A percentile compares a stretch with the other conserved stretches of the same genome.
phyloP scores from a whole-genome alignment of 2,888 invertebrate species.

The Malthinus flaveolus region DNA sequence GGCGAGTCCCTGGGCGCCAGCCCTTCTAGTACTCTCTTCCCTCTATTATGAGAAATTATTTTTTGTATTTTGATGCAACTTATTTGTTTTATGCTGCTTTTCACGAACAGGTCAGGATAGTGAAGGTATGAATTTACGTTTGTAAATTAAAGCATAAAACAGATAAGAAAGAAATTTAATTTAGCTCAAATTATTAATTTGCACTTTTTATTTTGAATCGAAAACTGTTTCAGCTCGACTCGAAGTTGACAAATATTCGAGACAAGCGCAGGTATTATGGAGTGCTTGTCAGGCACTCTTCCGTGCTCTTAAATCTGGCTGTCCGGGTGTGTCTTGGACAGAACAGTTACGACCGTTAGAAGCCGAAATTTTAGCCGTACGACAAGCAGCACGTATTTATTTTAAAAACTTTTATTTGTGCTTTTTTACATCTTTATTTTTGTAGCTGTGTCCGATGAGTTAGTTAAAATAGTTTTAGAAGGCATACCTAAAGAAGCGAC shows the following conservation, averaged over 20 bases:
- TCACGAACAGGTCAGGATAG: conserved; percentile 22
- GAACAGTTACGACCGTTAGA: conserved; percentile 65
- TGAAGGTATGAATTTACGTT: conserved; percentile 30
- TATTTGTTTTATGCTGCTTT: conserved; percentile 38
- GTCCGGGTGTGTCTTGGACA: conserved; percentile 60
- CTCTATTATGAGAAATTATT: not conserved
- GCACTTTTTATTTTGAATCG: not conserved
- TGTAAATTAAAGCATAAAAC: conserved; percentile 27
- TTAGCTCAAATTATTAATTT: not conserved
- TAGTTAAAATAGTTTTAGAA: conserved; percentile 76
- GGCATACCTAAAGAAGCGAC: conserved; percentile 78
- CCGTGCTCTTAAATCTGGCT: conserved; percentile 70
- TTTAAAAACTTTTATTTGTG: not conserved
- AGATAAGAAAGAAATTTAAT: conserved; percentile 19
- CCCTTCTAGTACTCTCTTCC: no score
- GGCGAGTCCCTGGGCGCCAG: no score
- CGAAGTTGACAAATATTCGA: conserved; percentile 72
- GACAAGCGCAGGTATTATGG: conserved; percentile 89
- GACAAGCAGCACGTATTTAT: conserved; percentile 69
- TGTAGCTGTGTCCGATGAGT: conserved; percentile 72
- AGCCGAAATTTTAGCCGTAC: conserved; percentile 73
- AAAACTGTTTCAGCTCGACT: conserved; percentile 62
- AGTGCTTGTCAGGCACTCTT: conserved; percentile 88
- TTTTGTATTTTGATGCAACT: conserved; percentile 16
- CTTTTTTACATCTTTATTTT: conserved; percentile 12